Percentiles rank a stretch among this genome's conserved stretches.
These are phyloP conservation scores for Choristoneura rosaceana DNA, from an alignment of 2,888 invertebrate genomes.

Conservation along the genomic window DNA sequence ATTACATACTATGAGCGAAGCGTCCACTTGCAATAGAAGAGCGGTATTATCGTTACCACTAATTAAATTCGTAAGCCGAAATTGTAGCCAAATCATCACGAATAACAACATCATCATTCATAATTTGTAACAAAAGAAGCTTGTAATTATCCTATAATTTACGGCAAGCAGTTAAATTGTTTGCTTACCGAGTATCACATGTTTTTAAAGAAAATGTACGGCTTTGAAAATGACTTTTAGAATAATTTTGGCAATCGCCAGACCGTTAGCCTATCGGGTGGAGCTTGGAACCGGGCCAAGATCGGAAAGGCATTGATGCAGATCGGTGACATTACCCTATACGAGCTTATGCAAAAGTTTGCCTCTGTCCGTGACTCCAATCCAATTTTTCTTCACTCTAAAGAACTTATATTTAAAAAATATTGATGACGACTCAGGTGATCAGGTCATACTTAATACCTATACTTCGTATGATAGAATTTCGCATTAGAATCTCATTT, in stretches of 20 bases:
- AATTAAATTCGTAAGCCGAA: too few species aligned
- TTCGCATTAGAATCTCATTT: too few species aligned
- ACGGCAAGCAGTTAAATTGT: neutral
- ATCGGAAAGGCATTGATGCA: constrained; percentile 27
- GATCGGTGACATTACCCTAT: constrained; percentile 9
- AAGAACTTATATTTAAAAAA: neutral
- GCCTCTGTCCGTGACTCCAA: neutral
- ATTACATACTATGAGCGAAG: too few species aligned
- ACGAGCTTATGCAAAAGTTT: neutral
- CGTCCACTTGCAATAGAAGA: too few species aligned
- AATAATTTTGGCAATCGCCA: constrained; percentile 13
- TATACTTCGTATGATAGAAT: too few species aligned
- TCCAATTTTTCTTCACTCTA: neutral
- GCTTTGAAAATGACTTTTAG: neutral
- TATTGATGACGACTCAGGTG: too few species aligned
- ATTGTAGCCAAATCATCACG: too few species aligned
- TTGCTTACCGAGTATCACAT: neutral
- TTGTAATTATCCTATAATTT: too few species aligned
- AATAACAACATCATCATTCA: too few species aligned
- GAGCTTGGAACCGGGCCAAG: constrained; percentile 21
- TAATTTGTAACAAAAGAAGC: too few species aligned
- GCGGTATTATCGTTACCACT: too few species aligned
- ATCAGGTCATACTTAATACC: too few species aligned
- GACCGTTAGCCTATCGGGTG: neutral
- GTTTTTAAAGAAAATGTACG: neutral